Evolutionary conservation across 2,113 vertebrate genomes (phyloP).

Genomic region (Petromus typicus): DNA sequence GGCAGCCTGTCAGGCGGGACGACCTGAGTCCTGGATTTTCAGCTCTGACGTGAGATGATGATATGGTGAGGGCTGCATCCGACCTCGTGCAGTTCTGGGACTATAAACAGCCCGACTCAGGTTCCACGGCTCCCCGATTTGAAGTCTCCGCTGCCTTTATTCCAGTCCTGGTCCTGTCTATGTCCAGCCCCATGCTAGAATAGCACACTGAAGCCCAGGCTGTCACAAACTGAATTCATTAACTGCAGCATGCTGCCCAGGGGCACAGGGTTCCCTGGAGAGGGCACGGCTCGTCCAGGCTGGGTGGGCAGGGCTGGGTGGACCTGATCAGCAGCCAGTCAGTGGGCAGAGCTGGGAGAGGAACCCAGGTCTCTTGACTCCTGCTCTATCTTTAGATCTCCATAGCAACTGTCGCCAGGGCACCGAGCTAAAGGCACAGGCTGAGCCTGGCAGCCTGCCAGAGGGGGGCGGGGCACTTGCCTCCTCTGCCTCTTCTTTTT

Average conservation of each 20-base stretch:
- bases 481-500: slow-evolving; percentile 40
- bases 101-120: neutral
- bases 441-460: slow-evolving; percentile 44
- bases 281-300: neutral
- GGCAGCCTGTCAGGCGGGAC: neutral
- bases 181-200: neutral
- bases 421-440: neutral
- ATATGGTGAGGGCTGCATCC: too few species aligned
- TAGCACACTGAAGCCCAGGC: slow-evolving; percentile 10
- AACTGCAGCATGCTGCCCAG: neutral
- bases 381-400: slow-evolving; percentile 83
- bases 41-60: neutral
- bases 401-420: slow-evolving; percentile 79
- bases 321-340: slow-evolving; percentile 13
- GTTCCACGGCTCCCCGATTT: neutral
- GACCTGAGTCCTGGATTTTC: neutral
- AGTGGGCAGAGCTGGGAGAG: slow-evolving; percentile 71
- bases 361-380: slow-evolving; percentile 79
- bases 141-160: neutral
- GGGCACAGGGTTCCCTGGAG: slow-evolving; percentile 1
- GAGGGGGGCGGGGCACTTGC: slow-evolving; percentile 32
- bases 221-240: slow-evolving; percentile 29
- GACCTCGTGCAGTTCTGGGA: neutral
- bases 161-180: neutral
- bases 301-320: neutral